Percentiles rank a stretch among this genome's conserved stretches.
Conservation (phyloP, 2,797 vertebrate genomes). For the Pseudochromis fuscus region DNA sequence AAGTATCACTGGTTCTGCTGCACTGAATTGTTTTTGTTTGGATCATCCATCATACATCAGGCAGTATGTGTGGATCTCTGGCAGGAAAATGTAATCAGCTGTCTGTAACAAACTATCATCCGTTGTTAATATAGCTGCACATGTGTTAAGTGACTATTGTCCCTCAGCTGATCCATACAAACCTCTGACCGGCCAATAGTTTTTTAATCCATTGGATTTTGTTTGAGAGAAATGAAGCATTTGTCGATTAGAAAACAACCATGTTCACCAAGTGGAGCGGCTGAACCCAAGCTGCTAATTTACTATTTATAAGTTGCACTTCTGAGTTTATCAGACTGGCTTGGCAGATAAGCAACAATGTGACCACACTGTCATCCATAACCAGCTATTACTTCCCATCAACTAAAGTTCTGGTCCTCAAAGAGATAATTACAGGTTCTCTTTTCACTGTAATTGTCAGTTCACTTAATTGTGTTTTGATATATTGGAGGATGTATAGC, state of each 20-base stretch:
- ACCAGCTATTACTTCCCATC: slow-evolving; percentile 69
- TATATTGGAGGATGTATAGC: slow-evolving; percentile 67
- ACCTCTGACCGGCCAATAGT: neutral
- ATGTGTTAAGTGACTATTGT: neutral
- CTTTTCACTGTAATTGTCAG: slow-evolving; percentile 69
- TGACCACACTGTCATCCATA: slow-evolving; percentile 48
- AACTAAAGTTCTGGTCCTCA: slow-evolving; percentile 56
- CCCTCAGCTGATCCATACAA: slow-evolving; percentile 3
- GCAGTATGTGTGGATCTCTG: no score
- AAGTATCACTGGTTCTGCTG: no score
- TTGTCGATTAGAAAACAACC: slow-evolving; percentile 21
- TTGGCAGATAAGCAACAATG: slow-evolving; percentile 64
- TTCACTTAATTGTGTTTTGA: slow-evolving; percentile 75
- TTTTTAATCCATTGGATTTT: neutral
- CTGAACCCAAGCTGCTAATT: slow-evolving; percentile 44
- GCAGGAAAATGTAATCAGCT: no score
- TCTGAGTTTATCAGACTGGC: slow-evolving; percentile 52
- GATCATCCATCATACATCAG: no score
- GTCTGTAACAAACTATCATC: no score
- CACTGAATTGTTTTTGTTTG: no score
- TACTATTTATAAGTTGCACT: slow-evolving; percentile 57
- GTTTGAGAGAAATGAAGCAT: slow-evolving; percentile 16
- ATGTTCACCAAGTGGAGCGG: slow-evolving; percentile 7
- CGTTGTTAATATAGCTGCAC: no score
- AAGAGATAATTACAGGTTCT: slow-evolving; percentile 72